Base-by-base conservation (phyloP, 2,797 vertebrate species). In the Manis pentadactyla region DNA sequence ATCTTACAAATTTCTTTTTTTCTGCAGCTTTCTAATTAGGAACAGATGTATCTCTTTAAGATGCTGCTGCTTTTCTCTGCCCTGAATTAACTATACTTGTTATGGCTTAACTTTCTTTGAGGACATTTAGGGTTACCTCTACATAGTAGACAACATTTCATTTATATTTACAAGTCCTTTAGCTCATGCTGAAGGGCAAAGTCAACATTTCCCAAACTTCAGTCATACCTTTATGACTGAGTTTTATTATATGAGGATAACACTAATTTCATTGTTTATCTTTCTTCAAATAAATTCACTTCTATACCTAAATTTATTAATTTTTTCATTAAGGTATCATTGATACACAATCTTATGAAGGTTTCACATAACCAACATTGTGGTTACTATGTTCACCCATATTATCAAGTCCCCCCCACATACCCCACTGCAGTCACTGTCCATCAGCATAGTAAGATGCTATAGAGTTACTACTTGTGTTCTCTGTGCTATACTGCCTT, bases 251-350 rank as follows among this genome's bases (percentile, higher is more conserved):
- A 49, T 39, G 49, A 87, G 34, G 34, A 92, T 5, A 83, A 34
- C 2, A 31, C 73, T 63, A 78, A 78, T 83, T 91, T 83, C 53
- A 89, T 9, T 51, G 7, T 37, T 68, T 87, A 73, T 77, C 88
- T 88, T 86, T 78, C 49, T 71, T 93, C 37, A 88, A 84, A 74
- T 75, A 95, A 81, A 95, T 13, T 74, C 61, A 66, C 0, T 73
- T 37, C 18, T 79, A 92, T 66, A 39, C 17, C 27, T 59, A 88
- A 66, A 91, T 77, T 90, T 78, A 83, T 34, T 49, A 12, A 46
- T 46, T 46, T 46, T 46, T 46, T 46, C 2, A 46, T 46, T 46
- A 46, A 46, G 46, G 46, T 46, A 46, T 46, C 46, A 46, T 46
- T 46, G 46, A 46, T 46, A 46, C 46, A 46, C 9, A 46, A 46